Evolutionary conservation across 2,113 vertebrate genomes (phyloP).

Genomic region (Cephalopterus ornatus): DNA sequence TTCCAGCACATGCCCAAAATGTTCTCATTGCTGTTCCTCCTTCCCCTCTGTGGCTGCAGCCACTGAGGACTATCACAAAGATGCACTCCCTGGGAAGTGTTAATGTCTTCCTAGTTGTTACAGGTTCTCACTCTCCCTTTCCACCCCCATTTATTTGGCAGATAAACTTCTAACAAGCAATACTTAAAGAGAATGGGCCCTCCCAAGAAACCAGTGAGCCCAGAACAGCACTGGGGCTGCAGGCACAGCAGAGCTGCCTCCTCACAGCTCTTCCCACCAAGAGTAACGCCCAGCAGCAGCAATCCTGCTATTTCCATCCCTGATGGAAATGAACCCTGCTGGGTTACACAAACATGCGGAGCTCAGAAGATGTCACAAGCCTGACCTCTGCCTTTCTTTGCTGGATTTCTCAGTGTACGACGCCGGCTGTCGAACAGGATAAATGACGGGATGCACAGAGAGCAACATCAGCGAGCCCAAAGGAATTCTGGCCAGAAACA

Average conservation of each 20-base stretch:
- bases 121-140: background rate
- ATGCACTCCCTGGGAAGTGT: background rate
- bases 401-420: slow-evolving; percentile 20
- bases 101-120: background rate
- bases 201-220: background rate
- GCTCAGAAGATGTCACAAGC: slow-evolving; percentile 59
- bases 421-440: slow-evolving; percentile 17
- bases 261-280: background rate
- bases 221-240: background rate
- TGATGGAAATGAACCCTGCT: slow-evolving; percentile 61
- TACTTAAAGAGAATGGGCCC: background rate
- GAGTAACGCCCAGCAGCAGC: background rate
- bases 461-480: slow-evolving; percentile 28
- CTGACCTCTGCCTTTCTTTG: slow-evolving; percentile 57
- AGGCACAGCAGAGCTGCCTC: background rate
- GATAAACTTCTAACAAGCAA: background rate
- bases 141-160: background rate
- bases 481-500: slow-evolving; percentile 26
- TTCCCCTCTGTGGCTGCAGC: background rate
- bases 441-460: background rate
- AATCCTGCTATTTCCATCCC: background rate
- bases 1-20: background rate
- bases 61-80: background rate
- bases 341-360: slow-evolving; percentile 58
- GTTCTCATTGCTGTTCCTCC: background rate